Evolutionary conservation across 2,113 vertebrate species (phyloP).

Genomic region (Cephalopholis sonnerati): DNA sequence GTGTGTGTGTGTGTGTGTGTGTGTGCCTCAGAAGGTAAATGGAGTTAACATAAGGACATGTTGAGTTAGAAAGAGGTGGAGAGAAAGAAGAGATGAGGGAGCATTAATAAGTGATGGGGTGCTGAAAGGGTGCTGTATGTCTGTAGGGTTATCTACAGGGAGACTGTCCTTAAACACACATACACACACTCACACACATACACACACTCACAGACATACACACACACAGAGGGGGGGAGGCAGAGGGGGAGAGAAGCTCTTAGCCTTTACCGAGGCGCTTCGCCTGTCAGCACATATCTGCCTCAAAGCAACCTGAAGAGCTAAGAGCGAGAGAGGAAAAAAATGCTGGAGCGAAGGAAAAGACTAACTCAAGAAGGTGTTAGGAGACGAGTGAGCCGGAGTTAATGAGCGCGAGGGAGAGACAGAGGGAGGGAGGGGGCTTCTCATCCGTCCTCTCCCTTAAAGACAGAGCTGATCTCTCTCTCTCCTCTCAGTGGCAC

Average conservation of each 20-base stretch:
- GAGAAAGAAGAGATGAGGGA: conserved; percentile 49
- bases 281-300: conserved; percentile 79
- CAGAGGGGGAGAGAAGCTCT: conserved; percentile 52
- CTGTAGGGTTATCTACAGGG: conserved; percentile 55
- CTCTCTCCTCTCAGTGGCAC: conserved; percentile 66
- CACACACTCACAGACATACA: conserved; percentile 23
- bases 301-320: conserved; percentile 63
- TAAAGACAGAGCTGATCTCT: conserved; percentile 65
- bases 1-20: conserved; percentile 19
- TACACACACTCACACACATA: conserved; percentile 14
- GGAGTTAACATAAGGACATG: conserved; percentile 15
- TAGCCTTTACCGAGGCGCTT: conserved; percentile 74
- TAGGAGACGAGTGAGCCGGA: conserved; percentile 46
- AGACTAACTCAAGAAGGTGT: conserved; percentile 66
- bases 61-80: conserved; percentile 19
- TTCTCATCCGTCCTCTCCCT: conserved; percentile 64
- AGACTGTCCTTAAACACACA: conserved; percentile 62
- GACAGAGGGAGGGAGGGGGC: conserved; percentile 56
- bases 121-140: conserved; percentile 70
- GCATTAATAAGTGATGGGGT: conserved; percentile 80
- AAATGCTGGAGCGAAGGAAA: conserved; percentile 25
- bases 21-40: not conserved
- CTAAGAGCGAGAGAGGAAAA: conserved; percentile 10
- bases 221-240: conserved; percentile 5
- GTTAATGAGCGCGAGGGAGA: conserved; percentile 56